Evolutionary conservation across 2,888 invertebrate genomes (phyloP).

Genomic region (Leuctra nigra): DNA sequence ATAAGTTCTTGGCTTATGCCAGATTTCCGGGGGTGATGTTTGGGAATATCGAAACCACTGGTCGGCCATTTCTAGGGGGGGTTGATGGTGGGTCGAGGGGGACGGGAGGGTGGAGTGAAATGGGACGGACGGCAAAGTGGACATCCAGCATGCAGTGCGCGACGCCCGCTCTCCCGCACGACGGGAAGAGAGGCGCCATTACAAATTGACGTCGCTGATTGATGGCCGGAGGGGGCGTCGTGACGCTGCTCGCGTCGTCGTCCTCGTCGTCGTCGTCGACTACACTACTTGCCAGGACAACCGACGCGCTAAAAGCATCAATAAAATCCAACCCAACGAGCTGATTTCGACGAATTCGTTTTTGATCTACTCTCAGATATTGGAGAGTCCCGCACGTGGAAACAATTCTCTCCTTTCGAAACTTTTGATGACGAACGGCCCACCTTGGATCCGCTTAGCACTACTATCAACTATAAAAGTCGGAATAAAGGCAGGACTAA

Average conservation of each 20-base stretch:
- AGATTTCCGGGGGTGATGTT: not conserved
- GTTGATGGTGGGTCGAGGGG: not conserved
- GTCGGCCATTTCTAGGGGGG: not conserved
- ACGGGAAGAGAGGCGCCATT: constrained; percentile 46
- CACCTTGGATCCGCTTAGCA: too few relatives aligned
- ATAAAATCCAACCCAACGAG: too few relatives aligned
- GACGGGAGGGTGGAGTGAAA: constrained; percentile 10
- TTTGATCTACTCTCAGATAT: too few relatives aligned
- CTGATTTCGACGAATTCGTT: too few relatives aligned
- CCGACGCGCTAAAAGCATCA: not conserved
- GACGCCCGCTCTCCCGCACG: constrained; percentile 26
- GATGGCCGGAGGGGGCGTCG: constrained; percentile 38
- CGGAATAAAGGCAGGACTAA: not conserved
- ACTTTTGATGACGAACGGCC: too few relatives aligned
- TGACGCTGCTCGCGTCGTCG: constrained; percentile 2
- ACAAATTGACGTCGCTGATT: constrained; percentile 50
- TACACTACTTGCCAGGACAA: not conserved
- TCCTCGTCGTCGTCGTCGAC: not conserved
- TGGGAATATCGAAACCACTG: not conserved
- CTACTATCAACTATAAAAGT: too few relatives aligned
- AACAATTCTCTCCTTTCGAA: too few relatives aligned
- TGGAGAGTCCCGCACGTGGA: too few relatives aligned
- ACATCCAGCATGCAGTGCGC: constrained; percentile 4
- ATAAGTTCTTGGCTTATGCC: too few relatives aligned
- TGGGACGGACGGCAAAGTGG: constrained; percentile 21